A percentile compares a stretch with the other conserved stretches of the same genome.
These are phyloP conservation scores for Acipenser oxyrinchus DNA, from an alignment of 2,797 vertebrate genomes.

Conservation along the genomic window DNA sequence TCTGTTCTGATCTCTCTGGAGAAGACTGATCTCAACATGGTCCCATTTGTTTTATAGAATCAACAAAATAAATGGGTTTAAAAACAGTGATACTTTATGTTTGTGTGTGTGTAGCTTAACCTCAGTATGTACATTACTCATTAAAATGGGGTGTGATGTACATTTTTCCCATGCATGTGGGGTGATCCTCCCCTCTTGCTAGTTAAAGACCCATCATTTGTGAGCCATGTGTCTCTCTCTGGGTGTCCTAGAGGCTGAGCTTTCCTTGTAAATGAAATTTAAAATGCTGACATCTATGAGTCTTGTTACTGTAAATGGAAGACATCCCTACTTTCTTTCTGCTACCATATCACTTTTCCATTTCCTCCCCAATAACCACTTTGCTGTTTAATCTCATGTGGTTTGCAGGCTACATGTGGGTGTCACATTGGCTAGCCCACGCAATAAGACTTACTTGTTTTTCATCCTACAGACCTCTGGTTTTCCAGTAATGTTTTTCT, in stretches of 20 bases:
- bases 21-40: too few species aligned
- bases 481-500: slow-evolving; percentile 1
- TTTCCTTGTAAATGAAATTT: slow-evolving; percentile 1
- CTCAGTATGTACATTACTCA: too few species aligned
- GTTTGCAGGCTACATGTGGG: slow-evolving; percentile 35
- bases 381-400: slow-evolving; percentile 23
- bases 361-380: slow-evolving; percentile 19
- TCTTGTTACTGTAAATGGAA: neutral
- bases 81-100: too few species aligned
- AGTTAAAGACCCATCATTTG: slow-evolving; percentile 3
- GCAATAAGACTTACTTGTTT: slow-evolving; percentile 6
- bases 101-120: too few species aligned
- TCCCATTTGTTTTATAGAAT: too few species aligned
- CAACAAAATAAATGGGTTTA: too few species aligned
- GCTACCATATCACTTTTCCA: slow-evolving; percentile 12
- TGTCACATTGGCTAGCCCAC: slow-evolving; percentile 31
- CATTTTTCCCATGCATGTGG: slow-evolving; percentile 32
- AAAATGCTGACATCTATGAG: slow-evolving; percentile 6
- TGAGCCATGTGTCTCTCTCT: slow-evolving; percentile 1
- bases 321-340: slow-evolving; percentile 5
- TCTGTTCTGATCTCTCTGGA: too few species aligned
- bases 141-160: neutral
- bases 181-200: slow-evolving; percentile 21
- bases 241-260: slow-evolving; percentile 1
- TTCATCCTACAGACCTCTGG: slow-evolving; percentile 30